phyloP scores from a whole-genome alignment of 2,888 invertebrate genomes.

The Epirrhoe alternata region DNA sequence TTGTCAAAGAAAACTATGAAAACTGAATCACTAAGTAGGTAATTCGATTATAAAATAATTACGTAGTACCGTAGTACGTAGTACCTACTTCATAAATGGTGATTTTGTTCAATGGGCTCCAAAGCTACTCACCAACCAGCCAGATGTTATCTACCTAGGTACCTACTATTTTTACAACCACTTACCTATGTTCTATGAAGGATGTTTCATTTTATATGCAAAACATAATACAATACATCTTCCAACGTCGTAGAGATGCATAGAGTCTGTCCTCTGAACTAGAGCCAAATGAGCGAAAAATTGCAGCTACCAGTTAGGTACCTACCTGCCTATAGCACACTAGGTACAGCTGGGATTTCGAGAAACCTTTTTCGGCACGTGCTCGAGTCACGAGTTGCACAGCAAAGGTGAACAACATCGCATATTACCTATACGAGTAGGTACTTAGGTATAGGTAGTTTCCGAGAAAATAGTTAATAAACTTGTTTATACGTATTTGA shows the following conservation, averaged over 20 bases:
- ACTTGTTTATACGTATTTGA: background rate
- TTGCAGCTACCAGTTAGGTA: constrained; percentile 34
- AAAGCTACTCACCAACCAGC: too few relatives aligned
- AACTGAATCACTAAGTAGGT: too few relatives aligned
- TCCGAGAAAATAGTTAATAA: background rate
- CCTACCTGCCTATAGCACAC: background rate
- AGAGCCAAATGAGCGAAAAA: constrained; percentile 48
- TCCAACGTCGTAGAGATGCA: constrained; percentile 40
- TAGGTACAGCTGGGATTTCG: background rate
- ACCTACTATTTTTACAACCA: background rate
- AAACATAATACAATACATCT: constrained; percentile 45
- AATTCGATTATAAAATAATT: too few relatives aligned
- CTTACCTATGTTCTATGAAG: background rate
- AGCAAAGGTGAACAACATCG: background rate
- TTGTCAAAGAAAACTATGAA: too few relatives aligned
- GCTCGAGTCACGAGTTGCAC: background rate
- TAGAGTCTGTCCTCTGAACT: constrained; percentile 39
- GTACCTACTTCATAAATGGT: background rate
- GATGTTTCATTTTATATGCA: constrained; percentile 40
- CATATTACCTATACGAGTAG: background rate
- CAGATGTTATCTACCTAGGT: too few relatives aligned
- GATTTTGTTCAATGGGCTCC: too few relatives aligned
- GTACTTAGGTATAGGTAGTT: too few relatives aligned
- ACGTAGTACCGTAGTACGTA: too few relatives aligned
- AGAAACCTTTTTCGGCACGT: background rate